Conservation (phyloP, 2,888 invertebrate genomes). For the Gibbula magus region DNA sequence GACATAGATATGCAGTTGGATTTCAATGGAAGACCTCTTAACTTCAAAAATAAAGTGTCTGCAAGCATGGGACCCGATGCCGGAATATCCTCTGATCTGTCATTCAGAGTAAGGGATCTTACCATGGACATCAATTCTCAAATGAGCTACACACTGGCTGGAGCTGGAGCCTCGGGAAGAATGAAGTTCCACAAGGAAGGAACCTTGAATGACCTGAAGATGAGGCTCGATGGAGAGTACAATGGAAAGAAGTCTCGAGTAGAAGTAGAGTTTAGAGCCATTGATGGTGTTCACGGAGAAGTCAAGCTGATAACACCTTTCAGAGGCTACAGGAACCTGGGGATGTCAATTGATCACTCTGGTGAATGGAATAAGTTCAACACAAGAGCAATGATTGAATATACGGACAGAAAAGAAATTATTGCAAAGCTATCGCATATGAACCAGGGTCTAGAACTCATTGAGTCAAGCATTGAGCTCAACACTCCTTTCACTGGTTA, state of each 20-base stretch:
- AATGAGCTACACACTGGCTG: background rate
- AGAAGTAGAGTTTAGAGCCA: background rate
- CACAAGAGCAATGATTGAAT: slow-evolving; percentile 26
- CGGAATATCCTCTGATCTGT: background rate
- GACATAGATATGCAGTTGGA: slow-evolving; percentile 33
- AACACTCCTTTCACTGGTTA: slow-evolving; percentile 2
- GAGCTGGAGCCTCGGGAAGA: background rate
- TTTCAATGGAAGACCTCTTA: slow-evolving; percentile 14
- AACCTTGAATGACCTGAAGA: background rate
- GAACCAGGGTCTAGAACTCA: background rate
- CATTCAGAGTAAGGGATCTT: background rate
- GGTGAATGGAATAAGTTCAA: slow-evolving; percentile 36
- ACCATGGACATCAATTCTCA: background rate
- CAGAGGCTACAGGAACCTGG: slow-evolving; percentile 25
- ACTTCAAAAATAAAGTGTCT: background rate
- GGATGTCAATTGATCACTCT: slow-evolving; percentile 38
- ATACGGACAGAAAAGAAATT: slow-evolving; percentile 26
- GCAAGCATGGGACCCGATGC: background rate
- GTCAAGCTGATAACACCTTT: slow-evolving; percentile 28
- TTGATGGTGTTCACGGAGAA: slow-evolving; percentile 9
- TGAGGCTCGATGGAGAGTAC: background rate
- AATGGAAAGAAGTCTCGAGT: background rate
- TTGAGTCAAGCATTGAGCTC: background rate
- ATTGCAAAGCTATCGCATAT: slow-evolving; percentile 28
- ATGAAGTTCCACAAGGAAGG: slow-evolving; percentile 19